These are phyloP conservation scores for Salmo trutta DNA, from an alignment of 2,797 vertebrate genomes.

Conservation along the genomic window DNA sequence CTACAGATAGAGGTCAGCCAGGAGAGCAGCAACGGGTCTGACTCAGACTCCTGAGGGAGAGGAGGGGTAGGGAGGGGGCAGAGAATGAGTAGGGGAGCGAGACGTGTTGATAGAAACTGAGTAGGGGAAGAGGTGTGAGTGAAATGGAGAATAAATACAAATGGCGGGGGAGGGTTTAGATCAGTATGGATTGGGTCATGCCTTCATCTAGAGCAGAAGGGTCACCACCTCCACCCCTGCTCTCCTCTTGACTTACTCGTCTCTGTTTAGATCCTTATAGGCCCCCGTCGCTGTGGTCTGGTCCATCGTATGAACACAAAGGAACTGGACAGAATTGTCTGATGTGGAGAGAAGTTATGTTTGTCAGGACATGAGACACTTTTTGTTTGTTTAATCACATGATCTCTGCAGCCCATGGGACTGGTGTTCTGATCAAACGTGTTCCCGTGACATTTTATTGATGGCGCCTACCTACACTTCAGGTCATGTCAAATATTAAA, in stretches of 20 bases:
- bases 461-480: neutral
- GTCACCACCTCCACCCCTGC: neutral
- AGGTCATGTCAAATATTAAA: neutral
- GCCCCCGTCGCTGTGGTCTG: neutral
- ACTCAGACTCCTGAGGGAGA: constrained; percentile 67
- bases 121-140: no score
- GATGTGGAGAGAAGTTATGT: neutral
- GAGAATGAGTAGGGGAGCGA: neutral
- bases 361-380: neutral
- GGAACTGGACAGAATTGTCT: neutral
- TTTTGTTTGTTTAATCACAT: neutral
- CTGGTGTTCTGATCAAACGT: neutral
- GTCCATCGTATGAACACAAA: neutral
- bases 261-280: neutral
- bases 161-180: no score
- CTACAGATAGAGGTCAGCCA: constrained; percentile 98
- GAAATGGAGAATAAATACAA: no score
- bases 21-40: constrained; percentile 91
- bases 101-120: no score
- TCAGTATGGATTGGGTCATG: neutral
- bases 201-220: neutral
- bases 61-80: neutral
- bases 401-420: neutral
- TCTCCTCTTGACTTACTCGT: neutral
- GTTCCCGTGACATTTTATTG: neutral